phyloP scores from a whole-genome alignment of 2,888 invertebrate species.

The Oscheius sp. region DNA sequence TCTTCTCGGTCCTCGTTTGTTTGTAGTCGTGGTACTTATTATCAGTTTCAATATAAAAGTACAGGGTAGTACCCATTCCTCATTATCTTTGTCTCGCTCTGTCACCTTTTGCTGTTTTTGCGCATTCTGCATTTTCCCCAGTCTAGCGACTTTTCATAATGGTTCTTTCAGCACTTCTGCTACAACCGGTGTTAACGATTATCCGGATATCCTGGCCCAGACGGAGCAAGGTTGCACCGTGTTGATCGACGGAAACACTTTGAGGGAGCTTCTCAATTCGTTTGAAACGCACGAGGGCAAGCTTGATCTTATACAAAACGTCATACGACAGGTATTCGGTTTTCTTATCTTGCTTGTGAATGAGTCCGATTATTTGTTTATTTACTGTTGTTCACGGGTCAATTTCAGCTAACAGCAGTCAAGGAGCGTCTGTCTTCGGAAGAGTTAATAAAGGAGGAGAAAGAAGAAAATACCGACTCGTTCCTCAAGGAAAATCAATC shows the following conservation, averaged over 20 bases:
- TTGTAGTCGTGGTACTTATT: slow-evolving; percentile 32
- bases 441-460: slow-evolving; percentile 56
- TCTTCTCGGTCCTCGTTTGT: background rate
- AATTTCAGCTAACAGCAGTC: slow-evolving; percentile 58
- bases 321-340: slow-evolving; percentile 61
- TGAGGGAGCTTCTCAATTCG: slow-evolving; percentile 61
- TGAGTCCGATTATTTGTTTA: background rate
- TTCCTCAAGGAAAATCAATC: slow-evolving; percentile 40
- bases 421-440: slow-evolving; percentile 59
- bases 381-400: slow-evolving; percentile 15
- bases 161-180: slow-evolving; percentile 63
- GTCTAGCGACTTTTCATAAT: slow-evolving; percentile 1
- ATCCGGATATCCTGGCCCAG: slow-evolving; percentile 70
- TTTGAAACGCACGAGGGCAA: slow-evolving; percentile 60
- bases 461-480: slow-evolving; percentile 45
- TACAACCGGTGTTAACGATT: slow-evolving; percentile 58
- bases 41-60: slow-evolving; percentile 30
- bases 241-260: slow-evolving; percentile 65
- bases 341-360: background rate
- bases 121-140: background rate
- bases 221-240: slow-evolving; percentile 69
- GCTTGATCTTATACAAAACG: slow-evolving; percentile 60
- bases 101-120: slow-evolving; percentile 10
- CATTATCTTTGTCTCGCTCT: slow-evolving; percentile 10
- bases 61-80: slow-evolving; percentile 22